These are phyloP conservation scores for Ivindomyrus marchei DNA, from an alignment of 2,113 vertebrate species.

Conservation along the genomic window DNA sequence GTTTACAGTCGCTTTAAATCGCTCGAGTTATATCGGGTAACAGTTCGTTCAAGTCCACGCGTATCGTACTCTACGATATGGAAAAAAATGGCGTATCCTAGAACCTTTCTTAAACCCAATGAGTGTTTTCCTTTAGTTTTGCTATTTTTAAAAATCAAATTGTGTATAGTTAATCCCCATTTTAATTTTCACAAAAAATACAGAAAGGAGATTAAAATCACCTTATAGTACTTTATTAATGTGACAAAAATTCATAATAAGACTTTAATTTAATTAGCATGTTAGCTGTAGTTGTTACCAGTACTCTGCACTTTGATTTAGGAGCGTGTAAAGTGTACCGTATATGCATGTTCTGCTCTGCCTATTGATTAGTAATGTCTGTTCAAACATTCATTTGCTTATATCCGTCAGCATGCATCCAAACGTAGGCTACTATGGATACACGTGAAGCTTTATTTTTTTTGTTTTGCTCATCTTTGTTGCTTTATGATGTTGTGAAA, in stretches of 20 bases:
- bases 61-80: background rate
- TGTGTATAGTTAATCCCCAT: background rate
- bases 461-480: slow-evolving; percentile 79
- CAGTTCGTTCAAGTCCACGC: background rate
- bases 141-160: background rate
- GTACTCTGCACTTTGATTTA: background rate
- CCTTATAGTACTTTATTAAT: background rate
- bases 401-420: background rate
- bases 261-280: background rate
- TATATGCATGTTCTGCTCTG: background rate
- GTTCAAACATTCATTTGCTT: background rate
- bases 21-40: background rate
- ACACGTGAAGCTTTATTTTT: slow-evolving; percentile 52
- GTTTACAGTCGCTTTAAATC: background rate
- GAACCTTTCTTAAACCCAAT: background rate
- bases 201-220: slow-evolving; percentile 36
- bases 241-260: background rate
- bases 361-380: background rate
- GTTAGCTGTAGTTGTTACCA: background rate
- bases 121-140: background rate
- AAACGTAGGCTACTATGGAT: background rate
- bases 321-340: background rate
- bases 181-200: slow-evolving; percentile 37
- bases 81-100: background rate
- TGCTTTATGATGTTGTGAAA: slow-evolving; percentile 67